Percentiles rank a stretch among this genome's conserved stretches.
phyloP scores from a whole-genome alignment of 2,888 invertebrate species.

The Conus canariensis region DNA sequence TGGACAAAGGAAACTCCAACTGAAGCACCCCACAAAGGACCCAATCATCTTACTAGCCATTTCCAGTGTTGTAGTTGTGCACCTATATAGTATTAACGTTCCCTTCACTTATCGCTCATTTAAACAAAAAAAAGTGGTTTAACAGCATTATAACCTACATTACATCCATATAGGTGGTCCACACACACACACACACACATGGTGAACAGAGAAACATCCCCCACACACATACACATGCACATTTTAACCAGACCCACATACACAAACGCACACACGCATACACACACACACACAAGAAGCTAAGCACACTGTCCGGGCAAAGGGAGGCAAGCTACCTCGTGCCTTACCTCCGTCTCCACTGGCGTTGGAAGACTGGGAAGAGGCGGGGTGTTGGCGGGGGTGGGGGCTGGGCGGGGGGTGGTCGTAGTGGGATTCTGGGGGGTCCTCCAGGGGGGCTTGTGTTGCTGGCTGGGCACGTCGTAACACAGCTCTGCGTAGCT shows the following conservation, averaged over 20 bases:
- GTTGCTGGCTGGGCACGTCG: constrained; percentile 62
- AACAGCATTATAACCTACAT: too few relatives aligned
- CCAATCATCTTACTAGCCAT: too few relatives aligned
- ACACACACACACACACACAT: not conserved
- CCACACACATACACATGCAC: not conserved
- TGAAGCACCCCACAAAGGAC: too few relatives aligned
- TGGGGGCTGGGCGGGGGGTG: constrained; percentile 59
- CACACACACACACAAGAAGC: not conserved
- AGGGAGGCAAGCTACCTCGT: not conserved
- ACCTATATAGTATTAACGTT: too few relatives aligned
- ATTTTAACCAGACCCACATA: not conserved
- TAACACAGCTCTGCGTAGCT: constrained; percentile 73
- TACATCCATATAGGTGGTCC: too few relatives aligned
- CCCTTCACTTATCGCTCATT: too few relatives aligned
- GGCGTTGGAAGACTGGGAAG: constrained; percentile 11
- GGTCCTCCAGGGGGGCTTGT: constrained; percentile 45
- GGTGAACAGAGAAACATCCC: too few relatives aligned
- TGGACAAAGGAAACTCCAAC: too few relatives aligned
- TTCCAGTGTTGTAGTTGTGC: too few relatives aligned
- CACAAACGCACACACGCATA: not conserved
- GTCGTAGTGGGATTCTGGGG: constrained; percentile 56
- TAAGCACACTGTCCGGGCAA: not conserved
- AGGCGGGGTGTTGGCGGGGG: constrained; percentile 47
- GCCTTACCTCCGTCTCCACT: constrained; percentile 39
- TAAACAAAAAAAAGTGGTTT: too few relatives aligned